Base-by-base conservation (phyloP, 2,113 vertebrate species). In the Strix aluco region DNA sequence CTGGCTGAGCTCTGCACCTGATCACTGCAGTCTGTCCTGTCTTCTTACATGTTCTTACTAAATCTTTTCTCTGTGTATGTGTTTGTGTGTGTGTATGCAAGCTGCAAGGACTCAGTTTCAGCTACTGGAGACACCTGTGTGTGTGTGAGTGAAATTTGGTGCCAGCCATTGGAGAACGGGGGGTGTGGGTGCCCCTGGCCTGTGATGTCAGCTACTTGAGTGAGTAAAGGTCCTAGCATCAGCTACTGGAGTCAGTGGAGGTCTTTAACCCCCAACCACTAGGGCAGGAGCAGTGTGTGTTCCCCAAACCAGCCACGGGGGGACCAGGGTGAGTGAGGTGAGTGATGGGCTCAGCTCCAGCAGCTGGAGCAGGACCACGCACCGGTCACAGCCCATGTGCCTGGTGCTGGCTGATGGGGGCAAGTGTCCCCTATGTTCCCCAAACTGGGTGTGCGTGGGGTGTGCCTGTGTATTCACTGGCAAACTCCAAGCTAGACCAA, bases 401-500 rank as follows among this genome's bases (percentile, higher is more conserved):
- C 13, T 51, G 26, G 4, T 58, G 21, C 15, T 2, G 1, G 42
- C 36, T 58, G 32, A 19, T 49, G 27, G 36, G 14, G 12, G 6
- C 0, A 1, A 49, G 30, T 7, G 13, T 26, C n/a, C 44, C 44
- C 44, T 71, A 14, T 19, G 8, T 5, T 17, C n/a, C 40, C 40
- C 9, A 63, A 15, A 16, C 12, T 0, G 1, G 2, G 5, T 44
- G 21, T 49, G 30, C 3, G 1, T 32, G 25, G 5, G 13, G 10
- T 30, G 12, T 52, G 14, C 2, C 0, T 27, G 17, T 51, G 26
- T 22, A 26, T 71, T 62, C 6, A 5, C 55, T 32, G 18, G 21
- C 17, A 47, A 83, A n/a, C 34, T 61, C 13, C 55, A 40, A 47
- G 23, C 20, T 81, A 17, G 30, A 54, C 4, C 23, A 69, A 19